phyloP scores from a whole-genome alignment of 2,888 invertebrate genomes.

The Halictus quadricinctus region DNA sequence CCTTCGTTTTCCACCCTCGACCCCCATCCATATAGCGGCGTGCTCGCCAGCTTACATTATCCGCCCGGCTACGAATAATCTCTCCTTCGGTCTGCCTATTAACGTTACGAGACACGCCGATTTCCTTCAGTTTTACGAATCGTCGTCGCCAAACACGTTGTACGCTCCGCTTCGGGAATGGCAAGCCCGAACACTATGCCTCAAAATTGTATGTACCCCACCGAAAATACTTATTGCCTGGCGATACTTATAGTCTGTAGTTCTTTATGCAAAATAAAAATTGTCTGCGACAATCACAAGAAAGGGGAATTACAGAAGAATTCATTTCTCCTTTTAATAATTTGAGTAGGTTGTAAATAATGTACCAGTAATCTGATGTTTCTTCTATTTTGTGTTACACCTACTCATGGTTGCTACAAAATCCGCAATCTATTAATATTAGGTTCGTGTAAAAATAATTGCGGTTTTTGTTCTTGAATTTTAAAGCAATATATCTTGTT shows the following conservation, averaged over 20 bases:
- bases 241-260: neutral
- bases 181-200: neutral
- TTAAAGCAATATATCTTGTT: neutral
- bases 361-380: no score
- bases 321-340: neutral
- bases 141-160: constrained; percentile 15
- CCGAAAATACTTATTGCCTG: neutral
- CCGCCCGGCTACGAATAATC: constrained; percentile 74
- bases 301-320: no score
- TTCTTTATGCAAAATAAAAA: neutral
- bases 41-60: constrained; percentile 72
- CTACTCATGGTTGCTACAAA: no score
- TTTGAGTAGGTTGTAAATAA: neutral
- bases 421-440: no score
- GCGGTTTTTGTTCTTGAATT: neutral
- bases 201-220: neutral
- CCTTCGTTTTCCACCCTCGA: constrained; percentile 51
- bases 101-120: constrained; percentile 63
- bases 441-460: neutral
- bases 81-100: constrained; percentile 69
- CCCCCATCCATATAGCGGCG: constrained; percentile 64
- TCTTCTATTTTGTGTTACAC: neutral
- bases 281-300: no score
- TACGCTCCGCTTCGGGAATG: neutral
- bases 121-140: constrained; percentile 44